These are phyloP conservation scores for Rhyacichthys aspro DNA, from an alignment of 2,797 vertebrate genomes.

Conservation along the genomic window DNA sequence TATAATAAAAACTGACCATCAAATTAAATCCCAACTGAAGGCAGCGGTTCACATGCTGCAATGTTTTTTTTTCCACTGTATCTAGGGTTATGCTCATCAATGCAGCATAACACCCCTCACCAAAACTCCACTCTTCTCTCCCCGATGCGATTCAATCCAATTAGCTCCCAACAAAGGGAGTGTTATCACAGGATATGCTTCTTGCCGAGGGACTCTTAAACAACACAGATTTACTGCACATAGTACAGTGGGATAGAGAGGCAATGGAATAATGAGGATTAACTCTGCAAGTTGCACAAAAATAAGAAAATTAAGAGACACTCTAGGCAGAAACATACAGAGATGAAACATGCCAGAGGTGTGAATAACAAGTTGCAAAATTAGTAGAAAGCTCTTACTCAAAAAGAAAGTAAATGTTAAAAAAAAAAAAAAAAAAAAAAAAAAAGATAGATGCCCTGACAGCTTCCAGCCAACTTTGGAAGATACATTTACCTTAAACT, in stretches of 20 bases:
- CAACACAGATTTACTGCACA: conserved; percentile 47
- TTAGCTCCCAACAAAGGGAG: conserved; percentile 65
- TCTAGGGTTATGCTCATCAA: neutral
- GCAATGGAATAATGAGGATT: conserved; percentile 39
- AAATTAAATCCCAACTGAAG: neutral
- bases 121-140: conserved; percentile 23
- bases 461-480: neutral
- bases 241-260: conserved; percentile 25
- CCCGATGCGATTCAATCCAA: conserved; percentile 55
- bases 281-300: conserved; percentile 40
- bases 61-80: neutral
- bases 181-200: conserved; percentile 53
- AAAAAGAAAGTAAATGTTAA: neutral
- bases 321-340: neutral
- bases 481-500: conserved; percentile 17
- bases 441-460: neutral
- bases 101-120: conserved; percentile 13
- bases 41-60: neutral
- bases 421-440: too few relatives aligned
- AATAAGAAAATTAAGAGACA: conserved; percentile 23
- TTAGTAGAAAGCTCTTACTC: neutral
- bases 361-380: neutral
- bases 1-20: too few relatives aligned
- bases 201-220: conserved; percentile 46
- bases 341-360: neutral